Base-by-base conservation (phyloP, 2,888 invertebrate species). In the Elegia similella region DNA sequence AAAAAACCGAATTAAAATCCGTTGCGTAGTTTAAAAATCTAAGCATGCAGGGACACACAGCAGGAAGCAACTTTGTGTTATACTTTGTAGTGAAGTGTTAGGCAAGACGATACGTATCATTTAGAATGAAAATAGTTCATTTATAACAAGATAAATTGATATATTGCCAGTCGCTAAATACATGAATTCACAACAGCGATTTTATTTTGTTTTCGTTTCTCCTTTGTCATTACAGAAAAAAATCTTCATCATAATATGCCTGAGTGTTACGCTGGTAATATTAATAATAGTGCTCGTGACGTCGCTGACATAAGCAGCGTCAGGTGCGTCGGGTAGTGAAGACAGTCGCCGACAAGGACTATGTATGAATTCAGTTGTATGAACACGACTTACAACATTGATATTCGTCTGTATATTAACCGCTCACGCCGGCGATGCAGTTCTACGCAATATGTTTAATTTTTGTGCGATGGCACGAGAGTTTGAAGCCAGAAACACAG, bases 201-300 rank as follows among this genome's bases (percentile, higher is more conserved):
- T 89, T 88, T 87, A 86, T 88, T 92, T 90, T 80, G 71, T 86
- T 87, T 87, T 88, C 80, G 75, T 85, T 90, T 92, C 79, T 86
- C 88, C 82, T 92, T 92, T 94, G 83, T 92, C 89, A 92, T 95
- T 94, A 84, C 96, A 96, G 96, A 96, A 96, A 95, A 95, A 95
- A 94, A 95, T 96, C 94, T 94, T 95, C 94, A 95, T 96, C 94
- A 93, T 95, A 90, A 94, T 96, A 93, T 96, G 96, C 95, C 93
- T 96, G 92, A 92, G 94, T 86, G 92, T 96, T 89, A 94, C 94
- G 89, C 91, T 95, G 94, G 92, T 95, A 92, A 94, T 96, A 92
- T 93, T 95, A 92, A 93, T 94, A 92, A 94, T 95, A 88, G 88
- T 95, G 89, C 93, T 96, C 80, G 87, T 92, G 64, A 73, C 84